Evolutionary conservation across 2,888 invertebrate genomes (phyloP), one percentile per base, ranked within the genome.

Genomic region (Norana najaformis): DNA sequence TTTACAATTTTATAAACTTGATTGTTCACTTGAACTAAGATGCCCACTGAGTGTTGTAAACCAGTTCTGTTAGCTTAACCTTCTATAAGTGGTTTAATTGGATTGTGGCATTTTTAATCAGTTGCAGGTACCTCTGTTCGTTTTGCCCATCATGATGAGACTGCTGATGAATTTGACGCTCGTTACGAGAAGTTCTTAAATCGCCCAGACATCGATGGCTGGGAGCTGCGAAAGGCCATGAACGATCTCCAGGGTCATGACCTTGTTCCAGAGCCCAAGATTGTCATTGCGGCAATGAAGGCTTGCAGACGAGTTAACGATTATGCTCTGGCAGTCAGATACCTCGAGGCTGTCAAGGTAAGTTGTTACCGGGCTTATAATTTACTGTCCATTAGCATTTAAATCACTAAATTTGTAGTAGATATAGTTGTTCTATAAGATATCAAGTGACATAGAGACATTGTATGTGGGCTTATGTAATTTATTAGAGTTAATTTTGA

Each of bases 291-390:
- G 89, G 98, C 97, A 1, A 95, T 99, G 93, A 96, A 96, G 92
- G 99, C 99, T 0, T 98, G 98, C 95, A 97, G 99, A 93, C 96
- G 98, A 93, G 96, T 98, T 8, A 99, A 99, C 94, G 99, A 99
- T 95, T 98, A 97, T 94, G 97, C 99, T 0, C 96, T 99, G 38
- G 97, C 98, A 38, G 96, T 98, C 38, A 97, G 99, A 95, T 98
- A 98, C 94, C 95, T 99, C 91, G 99, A 99, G 95, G 96, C 97
- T 8, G 96, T 98, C 93, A 98, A 97, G 95, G 95, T 96, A 92
- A 83, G 90, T 89, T 35, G 88, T 53, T 30, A 37, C 20, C 6
- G 3, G 35, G 11, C 16, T 47, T 41, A 14, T 89, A 89, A 34
- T 37, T 47, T 47, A 85, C 34, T 85, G 5, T 85, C n/a, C 37